Evolutionary conservation across 92 coral and sea anemone species (phyloP).

Genomic region (Montipora capitata): DNA sequence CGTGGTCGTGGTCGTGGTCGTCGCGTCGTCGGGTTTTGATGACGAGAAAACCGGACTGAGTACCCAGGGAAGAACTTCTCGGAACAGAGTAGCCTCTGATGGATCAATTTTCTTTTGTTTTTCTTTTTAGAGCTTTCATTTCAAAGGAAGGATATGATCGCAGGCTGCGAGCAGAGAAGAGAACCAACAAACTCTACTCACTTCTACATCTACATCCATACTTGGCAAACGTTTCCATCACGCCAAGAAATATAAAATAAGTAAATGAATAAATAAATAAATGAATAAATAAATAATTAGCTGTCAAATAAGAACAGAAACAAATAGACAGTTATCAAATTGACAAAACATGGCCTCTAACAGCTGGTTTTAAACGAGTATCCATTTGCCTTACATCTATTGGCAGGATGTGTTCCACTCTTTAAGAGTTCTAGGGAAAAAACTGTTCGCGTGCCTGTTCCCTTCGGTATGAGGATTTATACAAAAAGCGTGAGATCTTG

Average conservation of each 20-base stretch:
- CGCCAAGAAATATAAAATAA: neutral
- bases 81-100: no score
- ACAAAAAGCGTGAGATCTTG: neutral
- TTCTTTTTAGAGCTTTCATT: no score
- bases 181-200: neutral
- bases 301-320: neutral
- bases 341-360: neutral
- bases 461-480: neutral
- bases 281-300: neutral
- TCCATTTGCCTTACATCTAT: neutral
- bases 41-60: neutral
- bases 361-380: neutral
- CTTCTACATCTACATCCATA: neutral
- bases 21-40: no score
- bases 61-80: no score
- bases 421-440: neutral
- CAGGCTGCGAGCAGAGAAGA: no score
- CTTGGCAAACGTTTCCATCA: neutral
- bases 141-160: no score
- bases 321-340: neutral
- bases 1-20: no score
- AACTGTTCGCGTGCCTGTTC: neutral
- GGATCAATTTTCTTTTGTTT: no score
- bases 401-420: neutral
- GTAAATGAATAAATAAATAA: neutral